phyloP scores from a whole-genome alignment of 1,140 invertebrate genomes.

The Pogonus chalceus region DNA sequence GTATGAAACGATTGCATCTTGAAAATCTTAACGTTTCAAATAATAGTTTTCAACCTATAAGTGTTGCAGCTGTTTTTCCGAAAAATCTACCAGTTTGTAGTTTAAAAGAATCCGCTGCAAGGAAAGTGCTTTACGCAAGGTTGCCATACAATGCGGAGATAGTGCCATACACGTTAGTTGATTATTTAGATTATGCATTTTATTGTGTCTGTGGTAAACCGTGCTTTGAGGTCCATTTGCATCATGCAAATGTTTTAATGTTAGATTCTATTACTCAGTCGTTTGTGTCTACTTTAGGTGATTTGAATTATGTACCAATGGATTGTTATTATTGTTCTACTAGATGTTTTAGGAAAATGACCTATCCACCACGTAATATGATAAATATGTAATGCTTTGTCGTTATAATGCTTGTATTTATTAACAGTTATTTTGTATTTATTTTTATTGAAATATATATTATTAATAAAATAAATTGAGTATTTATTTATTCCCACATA shows the following conservation, averaged over 20 bases:
- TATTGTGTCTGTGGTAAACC: slow-evolving; percentile 50
- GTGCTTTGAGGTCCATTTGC: slow-evolving; percentile 41
- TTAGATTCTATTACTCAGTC: slow-evolving; percentile 35
- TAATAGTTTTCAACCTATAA: slow-evolving; percentile 37
- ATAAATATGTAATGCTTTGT: slow-evolving; percentile 14
- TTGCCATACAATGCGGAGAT: slow-evolving; percentile 44
- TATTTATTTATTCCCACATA: too few species aligned
- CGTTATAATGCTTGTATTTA: too few species aligned
- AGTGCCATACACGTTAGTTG: slow-evolving; percentile 47
- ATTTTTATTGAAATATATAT: too few species aligned
- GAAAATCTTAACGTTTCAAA: slow-evolving; percentile 43
- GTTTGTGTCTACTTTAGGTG: slow-evolving; percentile 35
- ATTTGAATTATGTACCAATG: slow-evolving; percentile 34
- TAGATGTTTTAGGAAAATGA: slow-evolving; percentile 37
- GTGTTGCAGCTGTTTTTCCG: slow-evolving; percentile 15
- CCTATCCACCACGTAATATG: slow-evolving; percentile 21
- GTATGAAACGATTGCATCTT: slow-evolving; percentile 42
- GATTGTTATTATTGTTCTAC: slow-evolving; percentile 51
- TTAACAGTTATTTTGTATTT: too few species aligned
- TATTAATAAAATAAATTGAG: too few species aligned
- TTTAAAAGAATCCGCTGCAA: slow-evolving; percentile 23
- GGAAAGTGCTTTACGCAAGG: slow-evolving; percentile 29
- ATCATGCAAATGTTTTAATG: slow-evolving; percentile 32
- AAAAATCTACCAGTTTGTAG: slow-evolving; percentile 20
- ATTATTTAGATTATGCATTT: slow-evolving; percentile 48